phyloP scores from a whole-genome alignment of 2,888 invertebrate species.

The Busseola fusca region DNA sequence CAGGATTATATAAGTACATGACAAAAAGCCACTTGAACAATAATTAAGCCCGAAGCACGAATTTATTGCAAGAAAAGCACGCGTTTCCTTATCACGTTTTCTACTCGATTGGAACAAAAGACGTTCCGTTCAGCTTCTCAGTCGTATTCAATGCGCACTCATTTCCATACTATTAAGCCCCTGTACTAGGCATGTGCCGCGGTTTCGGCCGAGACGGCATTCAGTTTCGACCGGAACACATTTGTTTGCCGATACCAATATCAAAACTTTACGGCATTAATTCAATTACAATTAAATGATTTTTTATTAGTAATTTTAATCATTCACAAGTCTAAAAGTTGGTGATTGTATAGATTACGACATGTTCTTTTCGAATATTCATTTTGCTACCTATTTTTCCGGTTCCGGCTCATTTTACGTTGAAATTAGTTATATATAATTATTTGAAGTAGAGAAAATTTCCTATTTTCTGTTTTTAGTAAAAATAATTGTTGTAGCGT shows the following conservation, averaged over 20 bases:
- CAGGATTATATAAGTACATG: not conserved
- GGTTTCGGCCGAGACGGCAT: slow-evolving; percentile 36
- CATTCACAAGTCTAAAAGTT: not conserved
- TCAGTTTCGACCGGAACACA: not conserved
- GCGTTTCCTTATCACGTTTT: slow-evolving; percentile 73
- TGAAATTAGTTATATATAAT: not conserved
- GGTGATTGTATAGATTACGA: not conserved
- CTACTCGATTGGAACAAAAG: slow-evolving; percentile 78
- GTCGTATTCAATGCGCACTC: slow-evolving; percentile 69
- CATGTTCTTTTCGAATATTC: not conserved
- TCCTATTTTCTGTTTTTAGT: not conserved
- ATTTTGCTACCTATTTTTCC: not conserved
- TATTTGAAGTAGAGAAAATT: not conserved
- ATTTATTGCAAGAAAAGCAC: slow-evolving; percentile 24
- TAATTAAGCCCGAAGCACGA: slow-evolving; percentile 4
- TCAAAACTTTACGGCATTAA: not conserved
- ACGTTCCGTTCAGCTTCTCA: slow-evolving; percentile 59
- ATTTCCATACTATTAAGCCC: slow-evolving; percentile 74
- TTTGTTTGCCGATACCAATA: slow-evolving; percentile 5
- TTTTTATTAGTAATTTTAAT: not conserved
- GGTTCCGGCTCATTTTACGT: not conserved
- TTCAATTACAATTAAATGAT: not conserved
- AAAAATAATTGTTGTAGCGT: not conserved
- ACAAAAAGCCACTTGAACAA: not conserved
- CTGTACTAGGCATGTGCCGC: slow-evolving; percentile 30